Evolutionary conservation across 2,113 vertebrate genomes (phyloP), one percentile per base, ranked within the genome.

Genomic region (Petromus typicus): DNA sequence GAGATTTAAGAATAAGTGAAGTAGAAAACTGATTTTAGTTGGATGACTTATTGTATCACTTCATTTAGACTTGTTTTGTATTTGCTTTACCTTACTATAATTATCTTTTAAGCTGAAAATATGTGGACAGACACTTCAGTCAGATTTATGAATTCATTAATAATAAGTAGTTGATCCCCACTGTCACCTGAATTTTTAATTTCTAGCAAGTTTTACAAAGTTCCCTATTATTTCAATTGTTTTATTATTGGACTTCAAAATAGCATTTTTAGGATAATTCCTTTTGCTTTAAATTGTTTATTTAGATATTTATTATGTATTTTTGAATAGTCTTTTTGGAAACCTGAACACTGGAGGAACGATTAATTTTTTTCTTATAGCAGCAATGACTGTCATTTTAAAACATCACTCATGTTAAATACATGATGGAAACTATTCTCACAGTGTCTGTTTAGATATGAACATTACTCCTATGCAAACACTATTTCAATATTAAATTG

Each of bases 391-490:
- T 90, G 78, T 86, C 18, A 92, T 79, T 89, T 48, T 67, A 92
- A 94, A 95, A 97, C 96, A 91, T 89, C 59, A 94, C 83, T 90
- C n/a, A 8, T 48, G 80, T 59, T 48, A 25, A 57, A 56, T 48
- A 51, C 32, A 61, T 75, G 87, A 87, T 76, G 27, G 1, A 86
- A 96, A 97, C 48, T 0, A 0, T 0, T 76, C 17, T 14, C 85
- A 32, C 56, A 69, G 43, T 32, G 54, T 32, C 79, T 91, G 11
- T 61, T 81, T 93, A 71, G 92, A 89, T 89, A 57, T 92, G 7
- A 73, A 82, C 57, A 78, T n/a, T 90, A 54, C 67, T 90, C 69
- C 63, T 94, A 98, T 87, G 97, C 69, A 98, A 97, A 97, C 92
- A 2, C 85, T 48, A 85, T 92, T 96, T 93, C 81, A 94, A 23